Evolutionary conservation across 2,888 invertebrate species (phyloP), one percentile per base, ranked within the genome.

Genomic region (Ypsolopha sequella): DNA sequence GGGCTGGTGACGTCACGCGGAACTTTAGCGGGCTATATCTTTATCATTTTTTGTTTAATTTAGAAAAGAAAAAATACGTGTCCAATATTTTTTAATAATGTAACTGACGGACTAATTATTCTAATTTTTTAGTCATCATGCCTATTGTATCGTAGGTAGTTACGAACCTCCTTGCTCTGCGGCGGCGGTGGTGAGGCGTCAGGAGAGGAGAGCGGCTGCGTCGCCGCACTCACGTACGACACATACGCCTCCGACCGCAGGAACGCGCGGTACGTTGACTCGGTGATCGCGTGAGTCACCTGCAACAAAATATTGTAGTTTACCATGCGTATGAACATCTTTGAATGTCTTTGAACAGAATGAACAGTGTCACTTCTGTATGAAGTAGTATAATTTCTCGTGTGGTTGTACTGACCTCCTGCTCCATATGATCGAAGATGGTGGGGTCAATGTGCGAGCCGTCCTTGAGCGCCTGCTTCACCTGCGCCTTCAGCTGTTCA

Each of bases 171-270:
- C 60, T 63, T 64, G 1, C 58, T 14, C 70, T 63, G 57, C 70
- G 75, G 54, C 73, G 74, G 60, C 59, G 58, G 57, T 51, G 78
- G 80, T 63, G 74, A 73, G 43, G 74, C 68, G 66, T 80, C 82
- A 60, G 81, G 91, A 85, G 88, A 90, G 84, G 84, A 92, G 85
- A 86, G 93, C 90, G 81, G 95, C 89, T 88, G 77, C 93, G 91
- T 89, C 93, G 98, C 88, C 90, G 91, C 80, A 94, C 96, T 73
- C 56, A 95, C 91, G 81, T 94, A 93, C 72, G 92, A 90, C 68
- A 97, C 91, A 88, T 97, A 98, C 78, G 95, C 91, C 67, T 97
- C 97, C 63, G 97, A 97, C 63, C 93, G 93, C 59, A 98, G 90
- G 85, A 98, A 98, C 79, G 95, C 93, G 53, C 94, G 95, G 87